Base-by-base conservation (phyloP, 2,888 invertebrate genomes). In the Monoplex corrugatus region DNA sequence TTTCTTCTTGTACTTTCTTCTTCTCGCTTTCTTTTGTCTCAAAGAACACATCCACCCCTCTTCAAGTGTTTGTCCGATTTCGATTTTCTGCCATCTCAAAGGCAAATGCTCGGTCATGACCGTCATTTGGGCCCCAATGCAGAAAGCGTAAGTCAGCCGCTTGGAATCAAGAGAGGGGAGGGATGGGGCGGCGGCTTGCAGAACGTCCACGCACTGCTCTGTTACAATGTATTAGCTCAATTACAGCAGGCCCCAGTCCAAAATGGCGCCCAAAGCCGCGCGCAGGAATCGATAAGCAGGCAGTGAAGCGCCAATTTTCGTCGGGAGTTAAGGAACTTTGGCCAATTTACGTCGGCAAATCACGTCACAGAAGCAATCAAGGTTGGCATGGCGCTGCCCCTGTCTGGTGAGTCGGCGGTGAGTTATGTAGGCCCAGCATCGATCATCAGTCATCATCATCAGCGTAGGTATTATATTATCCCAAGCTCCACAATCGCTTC, bases 271-370 rank as follows among this genome's bases (percentile, higher is more conserved):
- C 16, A 63, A 19, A 19, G 13, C 63, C 8, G 43, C 45, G 28
- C 10, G 35, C 23, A 57, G 38, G 43, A 80, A 78, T 87, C 87
- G 78, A 87, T 87, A 57, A 35, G 16, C 35, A 78, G 87, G 80
- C 80, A 45, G 87, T 57, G 38, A 40, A 87, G 80, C 80, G 87
- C 50, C 87, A 87, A 87, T 63, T 84, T 88, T 88, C 75, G 78
- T 78, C 75, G 80, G 38, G 78, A 80, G 72, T 87, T 80, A 80
- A 87, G 50, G 87, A 57, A 57, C 72, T 78, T 80, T 45, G 50
- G 78, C 80, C 78, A 87, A 78, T 87, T 80, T 78, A 80, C 87
- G 50, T 87, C 45, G n/a, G 57, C 87, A 80, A 45, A 86, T 86
- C 86, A 86, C 86, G 86, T 86, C 86, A 68, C 68, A 68, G 68